Evolutionary conservation across 2,797 vertebrate species (phyloP), one percentile per base, ranked within the genome.

Genomic region (Melopsittacus undulatus): DNA sequence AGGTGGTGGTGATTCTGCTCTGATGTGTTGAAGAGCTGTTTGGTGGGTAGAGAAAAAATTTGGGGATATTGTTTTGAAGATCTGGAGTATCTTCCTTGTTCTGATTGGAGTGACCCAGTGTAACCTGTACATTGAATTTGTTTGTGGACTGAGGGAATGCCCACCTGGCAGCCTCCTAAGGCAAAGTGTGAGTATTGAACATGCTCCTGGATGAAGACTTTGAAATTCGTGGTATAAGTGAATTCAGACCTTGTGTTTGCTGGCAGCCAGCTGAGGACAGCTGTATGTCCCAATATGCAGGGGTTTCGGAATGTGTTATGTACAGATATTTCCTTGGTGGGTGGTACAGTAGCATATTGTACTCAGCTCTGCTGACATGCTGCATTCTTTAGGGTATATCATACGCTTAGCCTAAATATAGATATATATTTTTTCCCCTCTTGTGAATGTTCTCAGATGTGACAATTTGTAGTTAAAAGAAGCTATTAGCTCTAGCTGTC

Each of bases 161-260:
- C 93, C 52, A 80, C 78, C 27, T 83, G 77, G 68, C 88, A 95
- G 56, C 40, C 34, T 85, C 66, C 38, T 93, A 52, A 80, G 61
- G 67, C 64, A 57, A 49, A 72, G 48, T 87, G 42, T 77, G 48
- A 89, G 21, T 80, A 42, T 85, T 85, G 81, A 68, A 62, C 2
- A 2, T 78, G n/a, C 42, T 95, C 13, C 75, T 92, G 86, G 24
- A 36, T 62, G 27, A 66, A 61, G 70, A 76, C 56, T 78, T 49
- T 80, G 83, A 83, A 94, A 91, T 87, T 76, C 7, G 7, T 27
- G 38, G 45, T 43, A 11, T 17, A 49, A 75, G 30, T 88, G 68
- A 92, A 77, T 94, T 82, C 81, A 90, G 70, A 66, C 27, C 16
- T 83, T 77, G 36, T 94, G 61, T 69, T 66, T 90, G 56, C n/a